Conservation (phyloP, 1,140 invertebrate genomes). For the Heliconius congener region DNA sequence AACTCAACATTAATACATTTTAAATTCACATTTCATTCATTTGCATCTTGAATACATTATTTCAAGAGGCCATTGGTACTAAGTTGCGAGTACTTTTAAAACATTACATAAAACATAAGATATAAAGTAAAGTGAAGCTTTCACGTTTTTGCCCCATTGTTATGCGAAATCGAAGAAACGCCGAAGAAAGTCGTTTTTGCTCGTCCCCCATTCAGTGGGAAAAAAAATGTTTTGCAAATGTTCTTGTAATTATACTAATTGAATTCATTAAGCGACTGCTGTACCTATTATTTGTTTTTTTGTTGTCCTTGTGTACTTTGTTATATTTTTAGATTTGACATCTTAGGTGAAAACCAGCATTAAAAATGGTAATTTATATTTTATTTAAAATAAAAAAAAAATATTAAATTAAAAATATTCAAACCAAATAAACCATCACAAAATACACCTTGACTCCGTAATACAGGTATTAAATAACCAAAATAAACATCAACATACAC, state of each 20-base stretch:
- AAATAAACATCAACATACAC: not conserved
- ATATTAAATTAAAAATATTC: too few species aligned
- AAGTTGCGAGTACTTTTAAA: constrained; percentile 5
- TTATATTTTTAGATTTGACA: too few species aligned
- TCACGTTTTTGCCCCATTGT: constrained; percentile 22
- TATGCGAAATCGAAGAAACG: constrained; percentile 29
- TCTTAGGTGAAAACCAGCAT: too few species aligned
- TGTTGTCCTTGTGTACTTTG: not conserved
- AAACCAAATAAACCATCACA: not conserved
- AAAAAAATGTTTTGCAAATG: constrained; percentile 1
- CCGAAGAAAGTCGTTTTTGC: constrained; percentile 19
- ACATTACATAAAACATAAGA: constrained; percentile 1
- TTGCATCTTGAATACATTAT: constrained; percentile 5
- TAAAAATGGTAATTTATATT: too few species aligned
- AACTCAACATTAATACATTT: not conserved
- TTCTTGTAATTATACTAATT: constrained; percentile 6
- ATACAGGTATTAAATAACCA: not conserved
- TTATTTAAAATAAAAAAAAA: too few species aligned
- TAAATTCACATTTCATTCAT: not conserved
- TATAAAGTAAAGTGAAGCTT: constrained; percentile 10
- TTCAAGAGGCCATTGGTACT: not conserved
- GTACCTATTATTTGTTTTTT: not conserved
- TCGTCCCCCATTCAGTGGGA: constrained; percentile 2
- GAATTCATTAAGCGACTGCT: not conserved
- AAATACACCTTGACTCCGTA: too few species aligned